Conservation (phyloP, 1,140 invertebrate species). For the Helicoverpa armigera region DNA sequence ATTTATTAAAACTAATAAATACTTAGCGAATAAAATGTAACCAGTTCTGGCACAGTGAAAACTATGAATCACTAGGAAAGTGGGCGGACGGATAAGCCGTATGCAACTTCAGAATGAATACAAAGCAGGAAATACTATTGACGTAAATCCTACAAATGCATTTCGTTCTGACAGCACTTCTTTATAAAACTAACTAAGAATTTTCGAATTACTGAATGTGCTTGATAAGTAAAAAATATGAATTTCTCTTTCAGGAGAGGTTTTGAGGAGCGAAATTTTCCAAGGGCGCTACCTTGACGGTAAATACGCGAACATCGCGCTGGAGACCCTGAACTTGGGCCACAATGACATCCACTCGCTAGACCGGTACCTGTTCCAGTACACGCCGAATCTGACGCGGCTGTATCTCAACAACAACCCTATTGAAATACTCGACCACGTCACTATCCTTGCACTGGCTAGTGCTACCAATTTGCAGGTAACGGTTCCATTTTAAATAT, state of each 20-base stretch:
- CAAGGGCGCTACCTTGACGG: conserved; percentile 87
- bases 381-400: conserved; percentile 88
- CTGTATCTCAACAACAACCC: conserved; percentile 91
- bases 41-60: conserved; percentile 36
- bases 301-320: conserved; percentile 88
- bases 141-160: conserved; percentile 18
- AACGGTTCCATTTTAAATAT: conserved; percentile 48
- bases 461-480: conserved; percentile 88
- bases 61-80: conserved; percentile 42
- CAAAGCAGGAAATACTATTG: conserved; percentile 16
- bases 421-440: conserved; percentile 88
- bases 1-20: conserved; percentile 38
- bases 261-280: conserved; percentile 87
- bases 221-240: not conserved
- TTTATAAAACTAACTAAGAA: not conserved
- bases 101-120: conserved; percentile 43
- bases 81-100: conserved; percentile 37
- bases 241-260: conserved; percentile 85
- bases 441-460: conserved; percentile 88
- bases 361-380: conserved; percentile 90
- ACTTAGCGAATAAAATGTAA: conserved; percentile 23
- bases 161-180: not conserved
- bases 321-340: conserved; percentile 89
- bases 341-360: conserved; percentile 90
- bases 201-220: not conserved